phyloP scores from a whole-genome alignment of 2,888 invertebrate species.

The Automeris io region DNA sequence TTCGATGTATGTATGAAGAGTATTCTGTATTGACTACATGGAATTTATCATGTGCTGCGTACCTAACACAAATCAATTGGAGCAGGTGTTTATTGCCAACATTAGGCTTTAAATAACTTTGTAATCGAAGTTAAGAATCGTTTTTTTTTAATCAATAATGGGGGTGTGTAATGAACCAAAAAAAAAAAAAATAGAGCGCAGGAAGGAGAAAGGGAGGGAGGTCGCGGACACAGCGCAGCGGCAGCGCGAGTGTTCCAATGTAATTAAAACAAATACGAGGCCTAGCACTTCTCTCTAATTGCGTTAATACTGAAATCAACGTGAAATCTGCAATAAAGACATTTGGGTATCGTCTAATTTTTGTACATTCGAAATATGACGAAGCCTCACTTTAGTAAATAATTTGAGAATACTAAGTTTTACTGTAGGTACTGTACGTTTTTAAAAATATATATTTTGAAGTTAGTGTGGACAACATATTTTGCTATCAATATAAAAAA shows the following conservation, averaged over 20 bases:
- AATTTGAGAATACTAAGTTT: too few relatives aligned
- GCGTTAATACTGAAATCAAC: constrained; percentile 71
- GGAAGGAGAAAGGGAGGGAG: constrained; percentile 16
- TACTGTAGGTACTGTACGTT: too few relatives aligned
- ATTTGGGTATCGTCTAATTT: constrained; percentile 21
- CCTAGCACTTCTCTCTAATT: constrained; percentile 71
- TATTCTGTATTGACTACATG: too few relatives aligned
- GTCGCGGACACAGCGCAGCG: constrained; percentile 37
- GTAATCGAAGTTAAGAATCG: constrained; percentile 32
- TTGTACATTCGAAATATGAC: too few relatives aligned
- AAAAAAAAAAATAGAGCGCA: constrained; percentile 46
- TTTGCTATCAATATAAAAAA: too few relatives aligned
- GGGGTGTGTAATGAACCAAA: constrained; percentile 61
- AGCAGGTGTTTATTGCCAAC: constrained; percentile 24
- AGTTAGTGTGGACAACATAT: too few relatives aligned
- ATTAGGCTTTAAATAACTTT: constrained; percentile 24
- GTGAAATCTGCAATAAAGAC: constrained; percentile 51
- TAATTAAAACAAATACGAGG: constrained; percentile 75
- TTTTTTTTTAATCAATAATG: constrained; percentile 56
- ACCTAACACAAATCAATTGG: constrained; percentile 15
- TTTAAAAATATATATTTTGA: too few relatives aligned
- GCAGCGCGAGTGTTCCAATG: constrained; percentile 63
- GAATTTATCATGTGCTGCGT: constrained; percentile 1
- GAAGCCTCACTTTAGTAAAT: too few relatives aligned
- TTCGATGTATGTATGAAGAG: too few relatives aligned